phyloP scores from a whole-genome alignment of 64 coral and sea anemone species.

The Actinia tenebrosa region DNA sequence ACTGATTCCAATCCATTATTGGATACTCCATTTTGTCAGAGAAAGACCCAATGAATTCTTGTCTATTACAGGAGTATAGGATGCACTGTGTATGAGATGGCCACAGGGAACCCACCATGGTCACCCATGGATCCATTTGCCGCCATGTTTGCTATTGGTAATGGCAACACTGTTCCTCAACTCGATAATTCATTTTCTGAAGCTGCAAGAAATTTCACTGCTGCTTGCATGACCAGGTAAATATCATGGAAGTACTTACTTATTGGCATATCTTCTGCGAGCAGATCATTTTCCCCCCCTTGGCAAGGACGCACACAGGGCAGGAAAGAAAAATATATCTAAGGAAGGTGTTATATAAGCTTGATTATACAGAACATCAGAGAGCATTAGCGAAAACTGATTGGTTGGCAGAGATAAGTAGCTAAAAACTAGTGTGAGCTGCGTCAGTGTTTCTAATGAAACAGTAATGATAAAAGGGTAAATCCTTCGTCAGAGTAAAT shows the following conservation, averaged over 20 bases:
- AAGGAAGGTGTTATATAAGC: no score
- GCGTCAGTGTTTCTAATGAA: no score
- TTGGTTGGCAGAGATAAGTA: no score
- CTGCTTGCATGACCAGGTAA: slow-evolving; percentile 73
- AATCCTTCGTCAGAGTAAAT: no score
- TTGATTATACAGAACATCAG: no score
- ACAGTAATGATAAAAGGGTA: no score
- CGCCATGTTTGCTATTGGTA: slow-evolving; percentile 90
- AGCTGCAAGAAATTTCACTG: slow-evolving; percentile 56
- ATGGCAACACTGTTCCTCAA: slow-evolving; percentile 60
- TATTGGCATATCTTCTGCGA: neutral
- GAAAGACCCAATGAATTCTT: neutral
- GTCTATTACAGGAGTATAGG: slow-evolving; percentile 76
- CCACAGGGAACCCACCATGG: slow-evolving; percentile 87
- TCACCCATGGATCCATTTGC: slow-evolving; percentile 75
- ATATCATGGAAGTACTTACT: neutral
- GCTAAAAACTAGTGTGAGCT: no score
- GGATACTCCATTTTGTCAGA: neutral
- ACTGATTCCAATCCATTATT: no score
- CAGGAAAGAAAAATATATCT: no score
- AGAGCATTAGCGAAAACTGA: no score
- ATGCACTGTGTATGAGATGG: slow-evolving; percentile 96
- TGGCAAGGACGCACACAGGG: no score
- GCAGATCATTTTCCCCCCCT: neutral
- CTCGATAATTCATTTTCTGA: slow-evolving; percentile 59